Conservation (phyloP, 1,140 invertebrate species). For the Galleria mellonella region DNA sequence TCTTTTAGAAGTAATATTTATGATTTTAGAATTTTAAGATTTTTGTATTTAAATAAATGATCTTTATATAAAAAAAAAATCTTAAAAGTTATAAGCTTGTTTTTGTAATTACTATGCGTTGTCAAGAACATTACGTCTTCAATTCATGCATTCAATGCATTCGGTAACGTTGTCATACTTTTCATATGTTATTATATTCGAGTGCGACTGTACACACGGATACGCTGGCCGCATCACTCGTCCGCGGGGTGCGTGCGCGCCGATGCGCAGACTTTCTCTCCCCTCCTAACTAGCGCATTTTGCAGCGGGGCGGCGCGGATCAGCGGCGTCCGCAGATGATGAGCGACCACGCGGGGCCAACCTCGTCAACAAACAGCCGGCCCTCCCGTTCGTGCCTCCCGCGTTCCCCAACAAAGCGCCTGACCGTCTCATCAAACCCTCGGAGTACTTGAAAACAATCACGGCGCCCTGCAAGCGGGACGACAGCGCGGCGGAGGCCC, state of each 20-base stretch:
- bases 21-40: no score
- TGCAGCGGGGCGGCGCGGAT: conserved; percentile 58
- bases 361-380: conserved; percentile 88
- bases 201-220: conserved; percentile 14
- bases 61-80: no score
- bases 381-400: conserved; percentile 90
- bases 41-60: no score
- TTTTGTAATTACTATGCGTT: no score
- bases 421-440: conserved; percentile 91
- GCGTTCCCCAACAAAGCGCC: conserved; percentile 84
- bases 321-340: conserved; percentile 57
- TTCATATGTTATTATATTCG: no score
- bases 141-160: no score
- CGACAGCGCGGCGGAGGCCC: conserved; percentile 77
- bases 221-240: conserved; percentile 11
- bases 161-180: no score
- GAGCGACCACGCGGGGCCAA: conserved; percentile 75
- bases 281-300: conserved; percentile 39
- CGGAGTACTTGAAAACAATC: conserved; percentile 91
- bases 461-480: conserved; percentile 67
- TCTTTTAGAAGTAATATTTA: no score
- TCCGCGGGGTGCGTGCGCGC: conserved; percentile 28
- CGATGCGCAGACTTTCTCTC: conserved; percentile 56
- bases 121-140: no score
- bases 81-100: no score